Conservation (phyloP, 2,113 vertebrate species). For the Toxotes chatareus region DNA sequence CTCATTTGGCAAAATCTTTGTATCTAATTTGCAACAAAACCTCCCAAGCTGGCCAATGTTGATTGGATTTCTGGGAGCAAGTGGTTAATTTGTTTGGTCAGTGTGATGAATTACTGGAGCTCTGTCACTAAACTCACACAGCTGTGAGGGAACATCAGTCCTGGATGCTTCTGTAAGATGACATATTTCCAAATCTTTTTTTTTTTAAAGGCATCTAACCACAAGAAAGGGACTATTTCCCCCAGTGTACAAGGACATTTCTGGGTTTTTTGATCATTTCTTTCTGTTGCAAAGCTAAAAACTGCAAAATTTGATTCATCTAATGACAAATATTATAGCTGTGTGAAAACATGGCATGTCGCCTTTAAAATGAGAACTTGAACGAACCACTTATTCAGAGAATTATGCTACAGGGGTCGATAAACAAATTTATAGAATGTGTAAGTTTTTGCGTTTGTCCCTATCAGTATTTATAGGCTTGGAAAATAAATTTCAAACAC, state of each 20-base stretch:
- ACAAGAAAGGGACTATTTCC: neutral
- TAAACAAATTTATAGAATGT: slow-evolving; percentile 71
- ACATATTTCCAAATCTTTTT: neutral
- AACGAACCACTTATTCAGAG: slow-evolving; percentile 43
- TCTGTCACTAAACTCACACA: slow-evolving; percentile 40
- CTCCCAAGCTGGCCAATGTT: slow-evolving; percentile 44
- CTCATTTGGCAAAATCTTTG: slow-evolving; percentile 69
- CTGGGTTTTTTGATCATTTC: neutral
- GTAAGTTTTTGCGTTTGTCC: slow-evolving; percentile 43
- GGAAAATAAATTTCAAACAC: slow-evolving; percentile 73
- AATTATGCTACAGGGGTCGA: slow-evolving; percentile 50
- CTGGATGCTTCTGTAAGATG: neutral
- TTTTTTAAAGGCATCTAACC: neutral
- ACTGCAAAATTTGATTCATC: neutral
- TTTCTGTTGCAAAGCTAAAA: neutral
- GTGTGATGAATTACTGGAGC: slow-evolving; percentile 42
- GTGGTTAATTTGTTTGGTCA: slow-evolving; percentile 69
- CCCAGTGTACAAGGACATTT: neutral
- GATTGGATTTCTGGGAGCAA: slow-evolving; percentile 66
- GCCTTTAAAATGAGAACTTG: slow-evolving; percentile 39
- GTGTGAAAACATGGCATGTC: slow-evolving; percentile 11
- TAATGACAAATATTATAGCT: neutral
- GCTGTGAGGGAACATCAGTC: slow-evolving; percentile 31
- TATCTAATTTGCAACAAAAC: slow-evolving; percentile 66
- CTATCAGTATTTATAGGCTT: slow-evolving; percentile 70